Conservation (phyloP, 2,888 invertebrate species). For the Ashinkailepas kermadecensis region DNA sequence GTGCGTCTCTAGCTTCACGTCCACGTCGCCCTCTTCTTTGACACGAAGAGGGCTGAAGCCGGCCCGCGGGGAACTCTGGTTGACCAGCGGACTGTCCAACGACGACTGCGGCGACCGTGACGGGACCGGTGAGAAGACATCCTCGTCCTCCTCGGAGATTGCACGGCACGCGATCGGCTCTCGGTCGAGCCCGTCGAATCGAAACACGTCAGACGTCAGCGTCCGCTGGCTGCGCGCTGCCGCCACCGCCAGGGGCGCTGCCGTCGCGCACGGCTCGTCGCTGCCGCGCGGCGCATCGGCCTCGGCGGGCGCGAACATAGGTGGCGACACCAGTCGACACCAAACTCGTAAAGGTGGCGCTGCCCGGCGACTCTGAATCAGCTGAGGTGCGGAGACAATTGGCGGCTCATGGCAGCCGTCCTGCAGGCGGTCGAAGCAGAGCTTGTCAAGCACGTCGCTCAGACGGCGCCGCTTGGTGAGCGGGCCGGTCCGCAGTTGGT, state of each 20-base stretch:
- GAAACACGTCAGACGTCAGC: slow-evolving; percentile 46
- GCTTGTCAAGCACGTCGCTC: background rate
- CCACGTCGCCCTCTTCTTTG: slow-evolving; percentile 45
- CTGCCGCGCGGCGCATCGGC: slow-evolving; percentile 29
- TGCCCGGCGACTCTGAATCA: background rate
- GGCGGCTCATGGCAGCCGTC: background rate
- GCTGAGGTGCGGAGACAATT: background rate
- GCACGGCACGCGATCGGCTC: slow-evolving; percentile 40
- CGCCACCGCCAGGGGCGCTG: background rate
- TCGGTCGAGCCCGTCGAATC: slow-evolving; percentile 46
- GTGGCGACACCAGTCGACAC: background rate
- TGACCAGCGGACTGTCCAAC: slow-evolving; percentile 51
- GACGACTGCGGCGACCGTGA: slow-evolving; percentile 45
- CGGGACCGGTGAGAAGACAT: slow-evolving; percentile 50
- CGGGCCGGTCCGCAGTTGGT: slow-evolving; percentile 14
- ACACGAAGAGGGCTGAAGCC: slow-evolving; percentile 50
- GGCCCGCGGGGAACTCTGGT: slow-evolving; percentile 42
- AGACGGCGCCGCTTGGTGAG: background rate
- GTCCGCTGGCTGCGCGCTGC: slow-evolving; percentile 29
- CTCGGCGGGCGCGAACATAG: slow-evolving; percentile 21
- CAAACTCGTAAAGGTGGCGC: background rate
- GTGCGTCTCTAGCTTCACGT: slow-evolving; percentile 30
- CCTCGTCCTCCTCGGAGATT: slow-evolving; percentile 47
- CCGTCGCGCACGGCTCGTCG: slow-evolving; percentile 16
- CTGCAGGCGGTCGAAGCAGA: slow-evolving; percentile 10